Percentiles rank a stretch among this genome's conserved stretches.
These are phyloP conservation scores for Lepidochitona cinerea DNA, from an alignment of 2,888 invertebrate genomes.

Conservation along the genomic window DNA sequence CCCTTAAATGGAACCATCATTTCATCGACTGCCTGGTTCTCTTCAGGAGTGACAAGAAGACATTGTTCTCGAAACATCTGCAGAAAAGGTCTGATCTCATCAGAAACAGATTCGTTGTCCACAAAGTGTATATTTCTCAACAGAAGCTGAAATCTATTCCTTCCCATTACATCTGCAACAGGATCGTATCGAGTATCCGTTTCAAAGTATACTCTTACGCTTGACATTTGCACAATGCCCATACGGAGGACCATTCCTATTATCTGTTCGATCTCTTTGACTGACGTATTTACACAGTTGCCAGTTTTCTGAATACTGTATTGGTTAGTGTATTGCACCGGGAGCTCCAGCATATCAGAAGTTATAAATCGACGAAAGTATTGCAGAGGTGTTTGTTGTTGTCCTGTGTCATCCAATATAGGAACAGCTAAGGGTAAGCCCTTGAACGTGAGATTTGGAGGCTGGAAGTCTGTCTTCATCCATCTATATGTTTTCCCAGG, in stretches of 20 bases:
- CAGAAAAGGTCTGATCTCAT: neutral
- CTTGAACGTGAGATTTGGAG: neutral
- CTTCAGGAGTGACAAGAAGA: neutral
- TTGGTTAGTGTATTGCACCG: neutral
- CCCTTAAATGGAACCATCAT: constrained; percentile 1
- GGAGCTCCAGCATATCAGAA: neutral
- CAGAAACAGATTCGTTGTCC: neutral
- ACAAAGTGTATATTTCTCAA: neutral
- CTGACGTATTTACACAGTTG: neutral
- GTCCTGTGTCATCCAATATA: neutral
- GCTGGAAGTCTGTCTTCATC: neutral
- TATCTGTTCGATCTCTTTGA: neutral
- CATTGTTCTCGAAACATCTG: neutral
- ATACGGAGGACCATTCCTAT: neutral
- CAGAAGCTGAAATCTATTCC: neutral
- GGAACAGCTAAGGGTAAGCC: neutral
- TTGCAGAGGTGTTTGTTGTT: neutral
- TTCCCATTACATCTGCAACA: neutral
- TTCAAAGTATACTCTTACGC: neutral
- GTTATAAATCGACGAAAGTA: neutral
- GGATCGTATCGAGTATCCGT: neutral
- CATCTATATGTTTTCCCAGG: neutral
- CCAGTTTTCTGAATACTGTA: neutral
- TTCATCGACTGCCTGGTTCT: neutral
- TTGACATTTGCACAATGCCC: constrained; percentile 1